phyloP scores from a whole-genome alignment of 2,888 invertebrate genomes.

The Drosophila rubida region DNA sequence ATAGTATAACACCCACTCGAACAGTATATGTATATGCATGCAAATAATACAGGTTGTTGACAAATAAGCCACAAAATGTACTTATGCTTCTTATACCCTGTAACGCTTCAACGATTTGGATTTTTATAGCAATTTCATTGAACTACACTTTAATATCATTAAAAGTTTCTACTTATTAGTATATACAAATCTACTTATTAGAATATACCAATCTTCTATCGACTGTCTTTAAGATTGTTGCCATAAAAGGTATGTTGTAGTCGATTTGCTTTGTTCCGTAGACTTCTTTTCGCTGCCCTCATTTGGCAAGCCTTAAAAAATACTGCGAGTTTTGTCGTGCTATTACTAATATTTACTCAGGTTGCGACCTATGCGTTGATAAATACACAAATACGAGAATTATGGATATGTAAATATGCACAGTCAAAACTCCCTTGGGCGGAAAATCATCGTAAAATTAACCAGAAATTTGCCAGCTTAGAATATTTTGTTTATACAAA shows the following conservation, averaged over 20 bases:
- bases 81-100: background rate
- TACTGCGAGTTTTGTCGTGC: background rate
- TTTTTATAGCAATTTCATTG: background rate
- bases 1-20: conserved; percentile 1
- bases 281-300: background rate
- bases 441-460: no score
- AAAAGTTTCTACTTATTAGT: background rate
- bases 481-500: no score
- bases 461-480: no score
- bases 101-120: background rate
- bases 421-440: no score
- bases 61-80: conserved; percentile 6
- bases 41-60: conserved; percentile 17
- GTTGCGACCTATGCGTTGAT: background rate
- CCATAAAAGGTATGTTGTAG: background rate
- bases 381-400: conserved; percentile 6
- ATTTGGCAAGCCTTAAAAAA: conserved; percentile 4
- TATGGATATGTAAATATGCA: no score
- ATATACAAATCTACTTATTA: background rate
- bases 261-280: background rate
- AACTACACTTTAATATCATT: background rate
- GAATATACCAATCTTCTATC: background rate
- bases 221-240: background rate
- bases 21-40: background rate
- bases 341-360: conserved; percentile 1